Base-by-base conservation (phyloP, 2,797 vertebrate species). In the Muscicapa striata region DNA sequence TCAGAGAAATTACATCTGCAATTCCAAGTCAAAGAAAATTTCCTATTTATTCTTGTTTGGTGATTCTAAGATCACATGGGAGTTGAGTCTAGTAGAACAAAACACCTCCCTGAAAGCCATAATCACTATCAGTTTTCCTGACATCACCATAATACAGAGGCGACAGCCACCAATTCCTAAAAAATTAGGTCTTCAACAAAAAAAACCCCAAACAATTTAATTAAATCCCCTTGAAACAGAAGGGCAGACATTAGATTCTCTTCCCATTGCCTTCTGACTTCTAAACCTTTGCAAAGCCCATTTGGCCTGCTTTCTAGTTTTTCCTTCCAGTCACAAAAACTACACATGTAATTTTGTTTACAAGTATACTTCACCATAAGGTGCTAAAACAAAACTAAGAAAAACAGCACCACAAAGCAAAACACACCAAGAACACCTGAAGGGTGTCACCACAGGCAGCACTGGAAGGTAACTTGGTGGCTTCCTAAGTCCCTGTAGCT, bases 381-480 rank as follows among this genome's bases (percentile, higher is more conserved):
- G 22, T 68, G 59, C 41, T 40, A 85, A 85, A 87, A 54, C 4
- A 10, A 62, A 80, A 19, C 18, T 74, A 57, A 49, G n/a, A 54
- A 66, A 80, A 51, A 69, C 24, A 48, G 11, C 30, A 51, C 13
- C 49, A 36, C 24, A 72, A 79, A 84, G 27, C 24, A 74, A 84
- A 78, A 75, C 23, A 62, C 36, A 32, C 27, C 15, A 62, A 36
- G 62, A 84, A 70, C 11, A 36, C 17, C 30, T 82, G 75, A 67
- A 79, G 27, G 21, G 16, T 59, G 38, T n/a, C 43, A 62, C 32
- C 45, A 64, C 13, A 54, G n/a, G 18, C 49, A 84, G 18, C 52
- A n/a, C 0, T 51, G 48, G n/a, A 67, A 70, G 23, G 49, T 34
- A 54, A 36, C 30, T 46, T 3, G 0, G 30, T 6, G 4, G 7